Base-by-base conservation (phyloP, 2,113 vertebrate genomes). In the Microcebus lehilahytsara region DNA sequence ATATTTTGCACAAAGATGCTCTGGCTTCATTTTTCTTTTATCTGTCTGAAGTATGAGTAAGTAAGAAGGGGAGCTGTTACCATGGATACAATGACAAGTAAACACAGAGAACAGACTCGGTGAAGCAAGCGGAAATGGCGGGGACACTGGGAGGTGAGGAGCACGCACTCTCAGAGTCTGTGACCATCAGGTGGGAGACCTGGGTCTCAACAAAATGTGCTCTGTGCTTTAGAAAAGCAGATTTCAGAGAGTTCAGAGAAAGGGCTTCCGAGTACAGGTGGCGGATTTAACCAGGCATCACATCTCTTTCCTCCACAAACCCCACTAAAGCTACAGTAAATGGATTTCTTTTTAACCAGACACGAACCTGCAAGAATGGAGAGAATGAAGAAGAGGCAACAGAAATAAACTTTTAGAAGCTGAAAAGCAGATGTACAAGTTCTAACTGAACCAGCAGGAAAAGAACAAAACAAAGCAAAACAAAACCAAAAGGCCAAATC, bases 41-140 rank as follows among this genome's bases (percentile, higher is more conserved):
- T 96, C 37, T 96, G 81, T 95, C 75, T 94, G 60, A 91, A 96
- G 86, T 95, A 80, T 89, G 72, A 89, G 53, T 78, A 86, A 96
- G 91, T 94, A 95, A 94, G 23, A 1, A 92, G 56, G 58, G 14
- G 69, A 80, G 58, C n/a, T 0, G 97, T 97, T 86, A 84, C 97
- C 93, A 93, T 97, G 95, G 96, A 93, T 89, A 98, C 62, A 0
- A 7, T 49, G 85, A 80, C 86, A 93, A 80, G 94, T 34, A 87
- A 86, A 89, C 10, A 30, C 66, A 88, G 46, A 90, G 49, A 89
- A 84, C 37, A 27, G 81, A 56, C 30, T 75, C 6, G 20, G 67
- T 92, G 89, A 92, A 74, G 83, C 71, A 92, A 74, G 83, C 71
- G 74, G 95, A 89, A 97, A 93, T 80, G 93, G 89, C 60, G 72